Percentiles rank a stretch among this genome's conserved stretches.
phyloP scores from a whole-genome alignment of 37 sponge, comb jelly and placozoan genomes.

The Eunapius fragilis region DNA sequence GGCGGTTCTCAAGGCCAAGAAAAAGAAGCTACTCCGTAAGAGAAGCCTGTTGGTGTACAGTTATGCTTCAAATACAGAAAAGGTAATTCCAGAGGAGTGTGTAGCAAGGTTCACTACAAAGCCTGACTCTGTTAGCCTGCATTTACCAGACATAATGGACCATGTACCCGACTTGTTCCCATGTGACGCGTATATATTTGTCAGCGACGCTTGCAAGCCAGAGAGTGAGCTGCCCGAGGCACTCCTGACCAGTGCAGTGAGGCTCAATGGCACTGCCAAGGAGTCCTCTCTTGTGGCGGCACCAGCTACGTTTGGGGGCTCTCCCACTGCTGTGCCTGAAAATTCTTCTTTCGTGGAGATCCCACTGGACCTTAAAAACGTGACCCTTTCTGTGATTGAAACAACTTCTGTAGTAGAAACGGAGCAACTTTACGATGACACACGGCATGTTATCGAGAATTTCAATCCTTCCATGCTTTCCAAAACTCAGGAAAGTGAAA shows the following conservation, averaged over 20 bases:
- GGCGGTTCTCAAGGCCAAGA: background rate
- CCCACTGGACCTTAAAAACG: background rate
- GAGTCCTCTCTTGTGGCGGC: background rate
- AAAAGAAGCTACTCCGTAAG: background rate
- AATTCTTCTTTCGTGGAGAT: background rate
- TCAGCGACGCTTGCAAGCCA: background rate
- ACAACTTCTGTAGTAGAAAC: background rate
- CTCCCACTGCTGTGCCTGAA: background rate
- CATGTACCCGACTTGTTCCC: conserved; percentile 14
- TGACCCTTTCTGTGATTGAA: background rate
- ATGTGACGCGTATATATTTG: background rate
- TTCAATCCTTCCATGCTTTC: conserved; percentile 28
- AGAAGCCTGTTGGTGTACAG: conserved; percentile 37
- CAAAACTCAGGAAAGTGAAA: background rate
- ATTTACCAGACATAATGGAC: conserved; percentile 38
- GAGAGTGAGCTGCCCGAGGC: background rate
- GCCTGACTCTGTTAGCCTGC: conserved; percentile 37
- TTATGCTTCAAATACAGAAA: conserved; percentile 10
- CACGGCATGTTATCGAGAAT: conserved; percentile 1
- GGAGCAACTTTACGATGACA: conserved; percentile 28
- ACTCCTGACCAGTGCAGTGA: background rate
- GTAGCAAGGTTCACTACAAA: conserved; percentile 33
- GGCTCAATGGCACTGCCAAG: background rate
- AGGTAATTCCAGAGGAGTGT: conserved; percentile 37
- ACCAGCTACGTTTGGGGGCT: background rate